Conservation (phyloP, 2,797 vertebrate genomes). For the Catostomus latipinnis region DNA sequence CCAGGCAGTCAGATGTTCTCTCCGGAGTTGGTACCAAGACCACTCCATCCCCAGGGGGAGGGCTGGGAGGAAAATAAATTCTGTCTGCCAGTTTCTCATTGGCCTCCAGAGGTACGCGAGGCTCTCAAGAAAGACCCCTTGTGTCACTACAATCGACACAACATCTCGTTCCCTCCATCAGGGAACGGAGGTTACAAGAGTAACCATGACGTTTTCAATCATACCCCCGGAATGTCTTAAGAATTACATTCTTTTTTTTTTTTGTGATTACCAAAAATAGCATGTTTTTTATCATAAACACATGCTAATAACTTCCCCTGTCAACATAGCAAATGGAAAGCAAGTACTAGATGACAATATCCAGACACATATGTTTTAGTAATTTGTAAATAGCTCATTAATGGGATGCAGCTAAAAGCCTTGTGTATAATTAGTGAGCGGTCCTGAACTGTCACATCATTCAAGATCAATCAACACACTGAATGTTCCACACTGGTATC, state of each 20-base stretch:
- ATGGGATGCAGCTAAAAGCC: slow-evolving; percentile 76
- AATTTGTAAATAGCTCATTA: slow-evolving; percentile 87
- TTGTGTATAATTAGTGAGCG: slow-evolving; percentile 69
- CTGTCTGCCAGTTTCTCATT: too few species aligned
- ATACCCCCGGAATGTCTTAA: neutral
- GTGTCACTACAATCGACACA: too few species aligned
- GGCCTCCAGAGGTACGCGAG: too few species aligned
- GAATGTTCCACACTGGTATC: slow-evolving; percentile 49
- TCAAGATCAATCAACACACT: slow-evolving; percentile 73
- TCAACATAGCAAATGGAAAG: slow-evolving; percentile 62
- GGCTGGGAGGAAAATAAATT: too few species aligned
- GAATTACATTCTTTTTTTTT: neutral
- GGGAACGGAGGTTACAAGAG: too few species aligned
- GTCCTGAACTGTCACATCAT: slow-evolving; percentile 70
- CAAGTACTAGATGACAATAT: slow-evolving; percentile 67
- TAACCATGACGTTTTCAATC: too few species aligned
- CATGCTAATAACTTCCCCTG: slow-evolving; percentile 66
- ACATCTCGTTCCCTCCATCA: too few species aligned
- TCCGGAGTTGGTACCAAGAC: too few species aligned
- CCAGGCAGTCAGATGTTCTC: too few species aligned
- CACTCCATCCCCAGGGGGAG: too few species aligned
- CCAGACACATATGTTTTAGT: slow-evolving; percentile 70
- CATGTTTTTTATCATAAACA: slow-evolving; percentile 53
- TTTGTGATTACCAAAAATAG: neutral
- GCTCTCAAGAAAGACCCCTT: too few species aligned